Conservation (phyloP, 2,888 invertebrate genomes). For the Thymelicus lineola region DNA sequence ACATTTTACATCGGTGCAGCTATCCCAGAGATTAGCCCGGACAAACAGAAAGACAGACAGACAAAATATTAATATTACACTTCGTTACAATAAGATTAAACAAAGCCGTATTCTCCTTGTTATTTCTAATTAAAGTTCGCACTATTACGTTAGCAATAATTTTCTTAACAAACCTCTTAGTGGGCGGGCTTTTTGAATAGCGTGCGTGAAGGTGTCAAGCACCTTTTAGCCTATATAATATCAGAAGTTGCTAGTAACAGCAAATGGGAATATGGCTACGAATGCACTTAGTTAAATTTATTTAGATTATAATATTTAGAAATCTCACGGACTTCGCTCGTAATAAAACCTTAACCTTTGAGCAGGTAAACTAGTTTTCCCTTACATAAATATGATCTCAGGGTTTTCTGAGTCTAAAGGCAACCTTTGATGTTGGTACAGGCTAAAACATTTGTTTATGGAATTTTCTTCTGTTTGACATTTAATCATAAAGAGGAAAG, state of each 20-base stretch:
- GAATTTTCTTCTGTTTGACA: not conserved
- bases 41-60: no score
- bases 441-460: no score
- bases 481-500: no score
- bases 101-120: not conserved
- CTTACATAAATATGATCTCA: no score
- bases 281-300: not conserved
- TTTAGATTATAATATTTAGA: not conserved
- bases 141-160: not conserved
- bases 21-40: no score
- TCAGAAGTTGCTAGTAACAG: not conserved
- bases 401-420: no score
- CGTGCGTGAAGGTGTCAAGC: slow-evolving; percentile 23
- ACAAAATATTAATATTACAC: no score
- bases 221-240: slow-evolving; percentile 15
- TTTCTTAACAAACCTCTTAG: slow-evolving; percentile 4
- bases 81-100: not conserved
- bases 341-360: no score
- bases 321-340: no score
- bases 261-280: slow-evolving; percentile 11
- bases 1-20: no score
- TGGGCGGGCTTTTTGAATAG: slow-evolving; percentile 8
- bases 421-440: no score
- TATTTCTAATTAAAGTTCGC: not conserved
- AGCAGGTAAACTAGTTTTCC: no score